Evolutionary conservation across 2,113 vertebrate species (phyloP).

Genomic region (Oxyura jamaicensis): DNA sequence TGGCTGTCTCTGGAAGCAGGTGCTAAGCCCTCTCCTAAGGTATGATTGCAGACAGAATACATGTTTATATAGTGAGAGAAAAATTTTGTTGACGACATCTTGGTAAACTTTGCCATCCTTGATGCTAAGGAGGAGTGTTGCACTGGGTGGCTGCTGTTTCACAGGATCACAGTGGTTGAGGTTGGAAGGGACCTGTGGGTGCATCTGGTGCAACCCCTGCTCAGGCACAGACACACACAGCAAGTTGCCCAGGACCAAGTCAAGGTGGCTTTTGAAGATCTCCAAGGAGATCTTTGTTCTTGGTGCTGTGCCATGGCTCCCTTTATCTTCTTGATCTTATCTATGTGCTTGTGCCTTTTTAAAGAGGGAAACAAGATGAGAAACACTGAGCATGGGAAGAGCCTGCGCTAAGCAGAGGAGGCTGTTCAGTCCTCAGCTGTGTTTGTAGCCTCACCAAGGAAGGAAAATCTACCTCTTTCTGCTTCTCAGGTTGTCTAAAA

Average conservation of each 20-base stretch:
- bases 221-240: no score
- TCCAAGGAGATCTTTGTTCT: neutral
- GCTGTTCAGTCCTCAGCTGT: neutral
- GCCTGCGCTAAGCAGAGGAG: neutral
- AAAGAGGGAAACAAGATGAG: neutral
- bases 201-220: neutral
- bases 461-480: neutral
- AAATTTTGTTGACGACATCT: neutral
- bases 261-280: neutral
- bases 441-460: neutral
- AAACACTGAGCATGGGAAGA: neutral
- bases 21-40: neutral
- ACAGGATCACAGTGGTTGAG: neutral
- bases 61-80: neutral
- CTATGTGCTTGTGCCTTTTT: neutral
- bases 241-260: neutral
- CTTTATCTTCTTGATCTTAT: neutral
- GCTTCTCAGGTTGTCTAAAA: neutral
- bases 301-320: neutral
- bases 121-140: neutral
- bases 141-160: neutral
- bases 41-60: neutral
- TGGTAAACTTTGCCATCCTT: neutral
- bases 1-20: neutral
- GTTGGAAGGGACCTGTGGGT: neutral